Base-by-base conservation (phyloP, 2,113 vertebrate genomes). In the Pogona vitticeps region DNA sequence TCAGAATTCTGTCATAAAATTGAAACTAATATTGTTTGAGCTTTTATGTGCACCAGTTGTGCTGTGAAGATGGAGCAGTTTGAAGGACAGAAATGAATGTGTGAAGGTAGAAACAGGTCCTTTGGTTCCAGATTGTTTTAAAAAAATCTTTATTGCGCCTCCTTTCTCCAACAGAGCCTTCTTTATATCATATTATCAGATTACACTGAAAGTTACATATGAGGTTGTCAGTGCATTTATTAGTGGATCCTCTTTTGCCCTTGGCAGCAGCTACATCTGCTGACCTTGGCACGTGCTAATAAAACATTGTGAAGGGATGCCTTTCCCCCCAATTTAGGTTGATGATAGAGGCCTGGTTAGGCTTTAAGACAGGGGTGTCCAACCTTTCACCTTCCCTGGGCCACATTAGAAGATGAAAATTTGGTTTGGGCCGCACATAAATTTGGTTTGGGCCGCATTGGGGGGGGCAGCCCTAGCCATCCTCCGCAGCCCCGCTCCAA, bases 1-100 rank as follows among this genome's bases (percentile, higher is more conserved):
- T 67, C 81, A 67, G 90, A 89, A 86, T 87, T 90, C 89, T 71
- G 86, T 88, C 61, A 38, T 88, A 86, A 86, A 87, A 73, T n/a
- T 26, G 10, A 40, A 42, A 68, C 78, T 81, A 15, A 83, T 86
- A 91, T 26, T 0, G 93, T 89, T 10, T 61, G 75, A 90, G 79
- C 68, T 90, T 90, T 90, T 85, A 52, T 76, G 81, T 85, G 56
- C 73, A 87, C 87, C 89, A 79, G 73, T 23, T 26, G 73, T 81
- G 58, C 77, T 90, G 59, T 88, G 82, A 90, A 80, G 81, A 13
- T 33, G 67, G 71, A 67, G 58, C 3, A 80, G 15, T 3, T 88
- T 83, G 23, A 6, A 21, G 18, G 61, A 17, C 63, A 36, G 79
- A 65, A 80, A 73, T 61, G 56, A 70, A 71, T 36, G 33, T 20